Evolutionary conservation across 2,797 vertebrate species (phyloP).

Genomic region (Cyclura pinguis): DNA sequence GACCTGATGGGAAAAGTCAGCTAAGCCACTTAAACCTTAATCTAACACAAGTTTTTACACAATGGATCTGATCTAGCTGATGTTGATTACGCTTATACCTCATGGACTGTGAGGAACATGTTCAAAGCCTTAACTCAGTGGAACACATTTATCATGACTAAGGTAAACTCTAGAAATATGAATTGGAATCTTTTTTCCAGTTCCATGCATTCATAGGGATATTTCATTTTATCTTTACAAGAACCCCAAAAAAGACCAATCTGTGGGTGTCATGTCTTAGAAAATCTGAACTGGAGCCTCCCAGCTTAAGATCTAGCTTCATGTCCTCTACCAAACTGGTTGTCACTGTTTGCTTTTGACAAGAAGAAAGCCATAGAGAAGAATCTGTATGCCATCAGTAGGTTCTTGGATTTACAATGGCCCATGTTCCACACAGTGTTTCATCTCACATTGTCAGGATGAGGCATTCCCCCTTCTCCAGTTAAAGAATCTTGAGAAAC

Average conservation of each 20-base stretch:
- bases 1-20: not conserved
- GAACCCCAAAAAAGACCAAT: not conserved
- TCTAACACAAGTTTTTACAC: not conserved
- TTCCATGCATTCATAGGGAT: not conserved
- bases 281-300: not conserved
- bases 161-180: not conserved
- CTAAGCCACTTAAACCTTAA: not conserved
- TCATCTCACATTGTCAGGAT: not conserved
- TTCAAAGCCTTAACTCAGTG: not conserved
- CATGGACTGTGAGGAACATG: not conserved
- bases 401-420: no score
- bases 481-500: not conserved
- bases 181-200: not conserved
- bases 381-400: no score
- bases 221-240: not conserved
- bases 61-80: not conserved
- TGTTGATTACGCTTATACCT: not conserved
- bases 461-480: not conserved
- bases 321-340: not conserved
- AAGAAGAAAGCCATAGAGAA: not conserved
- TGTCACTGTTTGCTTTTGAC: not conserved
- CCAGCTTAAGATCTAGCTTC: not conserved
- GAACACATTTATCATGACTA: not conserved
- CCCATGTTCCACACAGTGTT: no score
- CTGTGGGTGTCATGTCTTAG: not conserved